Evolutionary conservation across 2,113 vertebrate genomes (phyloP), one percentile per base, ranked within the genome.

Genomic region (Xiphorhynchus elegans): DNA sequence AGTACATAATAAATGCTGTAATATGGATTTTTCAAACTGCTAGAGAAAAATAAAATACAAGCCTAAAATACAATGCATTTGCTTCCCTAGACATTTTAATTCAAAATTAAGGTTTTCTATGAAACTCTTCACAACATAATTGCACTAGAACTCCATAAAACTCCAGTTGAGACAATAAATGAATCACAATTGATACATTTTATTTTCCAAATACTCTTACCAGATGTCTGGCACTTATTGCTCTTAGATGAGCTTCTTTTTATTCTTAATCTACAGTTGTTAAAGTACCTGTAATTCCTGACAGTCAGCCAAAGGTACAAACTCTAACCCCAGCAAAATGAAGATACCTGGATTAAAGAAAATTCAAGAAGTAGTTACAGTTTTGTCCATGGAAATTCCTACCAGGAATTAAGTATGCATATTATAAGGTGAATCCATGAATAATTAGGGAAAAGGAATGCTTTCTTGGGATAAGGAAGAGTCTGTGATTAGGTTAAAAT

Each of bases 41-140:
- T 85, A 52, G 83, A 62, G 46, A 76, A 84, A 82, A 92, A 64
- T 60, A 72, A 93, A 95, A 82, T 53, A n/a, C 18, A 79, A 81
- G 3, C 24, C 29, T 13, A 35, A 59, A 59, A 59, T 59, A 35
- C 74, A 91, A 88, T 88, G 47, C 13, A n/a, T 80, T 87, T 85
- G 4, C 44, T 85, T 91, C 68, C 50, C 74, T 55, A 74, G 79
- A 88, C 4, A 52, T 77, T 87, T 89, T 81, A 91, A 89, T 90
- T 80, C 33, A 93, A 89, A 95, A 93, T 69, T 79, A 91, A 56
- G 33, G 4, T 77, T 83, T 89, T 76, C 55, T 77, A 18, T 69
- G 70, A 91, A 95, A 76, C 13, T 76, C 31, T 60, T 91, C 25
- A 63, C 28, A 69, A 24, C 3, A 6, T 85, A 86, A 83, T 86